phyloP scores from a whole-genome alignment of 1,140 invertebrate genomes.

The Ridgeia piscesae region DNA sequence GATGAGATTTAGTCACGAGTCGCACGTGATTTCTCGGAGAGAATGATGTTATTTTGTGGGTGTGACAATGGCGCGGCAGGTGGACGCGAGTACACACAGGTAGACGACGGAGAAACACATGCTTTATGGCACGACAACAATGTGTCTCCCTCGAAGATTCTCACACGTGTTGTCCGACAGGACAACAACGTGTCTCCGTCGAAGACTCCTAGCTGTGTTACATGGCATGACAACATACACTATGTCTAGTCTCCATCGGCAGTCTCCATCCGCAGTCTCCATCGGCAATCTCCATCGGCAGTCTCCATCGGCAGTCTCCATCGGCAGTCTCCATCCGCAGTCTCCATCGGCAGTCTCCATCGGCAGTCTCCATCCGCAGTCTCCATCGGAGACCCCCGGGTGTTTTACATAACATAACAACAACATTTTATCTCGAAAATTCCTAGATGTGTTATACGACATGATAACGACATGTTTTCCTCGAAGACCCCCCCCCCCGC shows the following conservation, averaged over 20 bases:
- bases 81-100: not conserved
- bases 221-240: not conserved
- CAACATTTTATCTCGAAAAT: too few species aligned
- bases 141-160: not conserved
- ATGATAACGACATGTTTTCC: too few species aligned
- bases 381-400: too few species aligned
- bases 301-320: too few species aligned
- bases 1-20: not conserved
- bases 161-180: not conserved
- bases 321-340: too few species aligned
- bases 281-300: not conserved
- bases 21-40: not conserved
- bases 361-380: too few species aligned
- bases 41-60: not conserved
- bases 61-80: not conserved
- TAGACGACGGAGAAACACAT: not conserved
- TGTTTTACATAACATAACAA: too few species aligned
- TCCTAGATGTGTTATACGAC: too few species aligned
- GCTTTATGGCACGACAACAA: not conserved
- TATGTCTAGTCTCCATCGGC: not conserved
- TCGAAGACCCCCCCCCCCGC: too few species aligned
- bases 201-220: not conserved
- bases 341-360: not conserved
- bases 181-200: not conserved
- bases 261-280: too few species aligned